Evolutionary conservation across 2,113 vertebrate species (phyloP).

Genomic region (Corythornis vintsioides): DNA sequence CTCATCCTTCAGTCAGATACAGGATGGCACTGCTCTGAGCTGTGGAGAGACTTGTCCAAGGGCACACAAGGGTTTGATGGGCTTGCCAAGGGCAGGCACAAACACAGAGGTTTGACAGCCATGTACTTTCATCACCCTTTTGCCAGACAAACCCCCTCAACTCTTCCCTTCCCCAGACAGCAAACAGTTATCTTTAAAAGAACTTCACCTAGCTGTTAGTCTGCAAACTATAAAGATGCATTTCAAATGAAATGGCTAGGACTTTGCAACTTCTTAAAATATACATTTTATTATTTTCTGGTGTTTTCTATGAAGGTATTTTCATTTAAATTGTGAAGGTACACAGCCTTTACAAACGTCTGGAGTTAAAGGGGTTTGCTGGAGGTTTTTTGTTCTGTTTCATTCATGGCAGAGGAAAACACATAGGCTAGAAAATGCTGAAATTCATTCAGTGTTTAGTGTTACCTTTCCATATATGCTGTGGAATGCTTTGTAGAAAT

Average conservation of each 20-base stretch:
- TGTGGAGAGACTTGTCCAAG: neutral
- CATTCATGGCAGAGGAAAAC: constrained; percentile 85
- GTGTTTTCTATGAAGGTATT: constrained; percentile 68
- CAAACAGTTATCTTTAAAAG: constrained; percentile 15
- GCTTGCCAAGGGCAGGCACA: neutral
- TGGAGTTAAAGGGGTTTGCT: constrained; percentile 64
- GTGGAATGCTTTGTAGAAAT: constrained; percentile 92
- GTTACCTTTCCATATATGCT: constrained; percentile 78
- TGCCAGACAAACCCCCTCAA: neutral
- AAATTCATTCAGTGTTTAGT: constrained; percentile 82
- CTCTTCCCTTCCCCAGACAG: neutral
- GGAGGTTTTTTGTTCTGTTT: constrained; percentile 11
- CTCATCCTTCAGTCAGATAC: neutral
- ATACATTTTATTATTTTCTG: constrained; percentile 80
- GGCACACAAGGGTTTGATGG: neutral
- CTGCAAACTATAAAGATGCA: constrained; percentile 27
- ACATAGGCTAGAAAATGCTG: constrained; percentile 86
- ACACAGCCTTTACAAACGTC: constrained; percentile 80
- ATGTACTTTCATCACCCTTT: neutral
- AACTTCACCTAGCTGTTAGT: neutral
- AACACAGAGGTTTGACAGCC: neutral
- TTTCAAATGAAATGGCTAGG: constrained; percentile 77
- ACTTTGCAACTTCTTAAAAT: constrained; percentile 77
- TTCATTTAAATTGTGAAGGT: constrained; percentile 74
- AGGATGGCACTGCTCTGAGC: neutral